Percentiles rank a stretch among this genome's conserved stretches.
These are phyloP conservation scores for Actinia equina DNA, from an alignment of 64 coral and sea anemone species.

Conservation along the genomic window DNA sequence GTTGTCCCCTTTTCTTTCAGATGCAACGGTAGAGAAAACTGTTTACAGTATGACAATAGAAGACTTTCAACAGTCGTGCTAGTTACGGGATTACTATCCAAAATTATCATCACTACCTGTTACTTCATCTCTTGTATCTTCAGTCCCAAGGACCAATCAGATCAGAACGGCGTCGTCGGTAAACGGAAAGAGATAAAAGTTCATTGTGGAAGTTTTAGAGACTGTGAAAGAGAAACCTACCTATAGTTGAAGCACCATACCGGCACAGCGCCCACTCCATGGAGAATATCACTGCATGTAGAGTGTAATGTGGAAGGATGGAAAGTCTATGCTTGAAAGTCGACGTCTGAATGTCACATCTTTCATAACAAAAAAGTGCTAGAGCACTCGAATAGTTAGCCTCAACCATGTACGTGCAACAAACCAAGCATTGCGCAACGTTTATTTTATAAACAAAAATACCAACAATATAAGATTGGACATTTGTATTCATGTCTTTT, in stretches of 20 bases:
- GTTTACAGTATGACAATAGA: slow-evolving; percentile 12
- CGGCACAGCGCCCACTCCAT: not conserved
- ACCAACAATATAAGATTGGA: no score
- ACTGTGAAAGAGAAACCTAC: not conserved
- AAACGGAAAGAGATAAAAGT: not conserved
- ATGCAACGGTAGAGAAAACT: slow-evolving; percentile 3
- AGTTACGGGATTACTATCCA: not conserved
- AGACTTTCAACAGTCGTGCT: not conserved
- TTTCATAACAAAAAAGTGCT: no score
- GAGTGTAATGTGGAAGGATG: no score
- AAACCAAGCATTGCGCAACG: no score
- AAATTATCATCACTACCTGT: not conserved
- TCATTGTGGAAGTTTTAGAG: not conserved
- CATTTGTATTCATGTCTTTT: no score
- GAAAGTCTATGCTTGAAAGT: no score
- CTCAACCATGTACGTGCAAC: no score
- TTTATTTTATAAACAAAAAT: no score
- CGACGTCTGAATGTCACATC: no score
- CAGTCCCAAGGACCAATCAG: not conserved
- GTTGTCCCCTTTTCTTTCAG: not conserved
- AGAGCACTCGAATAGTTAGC: no score
- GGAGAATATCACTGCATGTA: no score
- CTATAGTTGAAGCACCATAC: not conserved
- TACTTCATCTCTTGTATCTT: not conserved
- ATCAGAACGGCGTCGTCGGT: not conserved